Evolutionary conservation across 2,797 vertebrate species (phyloP).

Genomic region (Fratercula arctica): DNA sequence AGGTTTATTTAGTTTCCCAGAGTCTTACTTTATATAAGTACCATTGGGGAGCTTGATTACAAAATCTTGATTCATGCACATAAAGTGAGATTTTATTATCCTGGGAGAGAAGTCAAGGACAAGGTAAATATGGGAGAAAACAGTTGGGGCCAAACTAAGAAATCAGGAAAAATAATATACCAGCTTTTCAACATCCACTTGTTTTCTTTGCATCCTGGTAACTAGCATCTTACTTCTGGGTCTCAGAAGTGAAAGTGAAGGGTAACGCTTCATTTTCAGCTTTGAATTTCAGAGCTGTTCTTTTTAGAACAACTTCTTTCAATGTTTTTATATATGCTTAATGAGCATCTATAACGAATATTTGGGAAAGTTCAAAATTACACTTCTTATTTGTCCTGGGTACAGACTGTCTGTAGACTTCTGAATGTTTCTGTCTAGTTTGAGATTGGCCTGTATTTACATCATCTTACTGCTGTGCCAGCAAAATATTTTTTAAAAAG

Average conservation of each 20-base stretch:
- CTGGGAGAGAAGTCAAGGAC: not conserved
- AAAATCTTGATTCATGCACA: not conserved
- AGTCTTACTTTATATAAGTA: not conserved
- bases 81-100: not conserved
- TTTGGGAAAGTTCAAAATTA: not conserved
- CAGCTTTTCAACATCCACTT: not conserved
- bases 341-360: not conserved
- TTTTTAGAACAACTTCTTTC: not conserved
- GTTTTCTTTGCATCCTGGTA: not conserved
- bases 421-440: not conserved
- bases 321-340: not conserved
- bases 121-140: not conserved
- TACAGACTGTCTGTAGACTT: not conserved
- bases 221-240: not conserved
- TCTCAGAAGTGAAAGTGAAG: not conserved
- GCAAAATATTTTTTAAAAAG: not conserved
- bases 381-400: not conserved
- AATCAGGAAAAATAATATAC: not conserved
- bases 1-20: slow-evolving; percentile 28
- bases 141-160: not conserved
- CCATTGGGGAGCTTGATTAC: not conserved
- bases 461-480: not conserved
- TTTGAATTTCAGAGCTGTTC: not conserved
- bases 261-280: not conserved
- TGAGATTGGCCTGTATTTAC: not conserved